Conservation (phyloP, 2,888 invertebrate genomes). For the Cantharis flavilabris region DNA sequence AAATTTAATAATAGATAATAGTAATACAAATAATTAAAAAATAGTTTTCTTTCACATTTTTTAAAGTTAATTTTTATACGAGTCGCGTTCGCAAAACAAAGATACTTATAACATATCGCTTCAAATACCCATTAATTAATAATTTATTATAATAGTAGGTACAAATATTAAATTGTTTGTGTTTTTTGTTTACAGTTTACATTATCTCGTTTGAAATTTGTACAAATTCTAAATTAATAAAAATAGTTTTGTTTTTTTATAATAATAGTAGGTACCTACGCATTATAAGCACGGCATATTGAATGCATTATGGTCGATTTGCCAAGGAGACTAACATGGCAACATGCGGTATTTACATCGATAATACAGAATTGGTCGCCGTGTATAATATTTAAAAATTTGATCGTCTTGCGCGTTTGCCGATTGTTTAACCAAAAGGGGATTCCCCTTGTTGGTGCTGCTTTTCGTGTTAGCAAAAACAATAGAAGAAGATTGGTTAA, state of each 20-base stretch:
- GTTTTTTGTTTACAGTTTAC: neutral
- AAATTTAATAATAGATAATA: constrained; percentile 16
- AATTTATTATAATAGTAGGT: neutral
- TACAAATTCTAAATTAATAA: neutral
- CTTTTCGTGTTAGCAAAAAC: neutral
- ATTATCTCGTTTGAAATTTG: neutral
- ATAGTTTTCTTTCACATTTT: constrained; percentile 24
- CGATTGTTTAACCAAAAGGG: neutral
- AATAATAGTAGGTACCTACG: neutral
- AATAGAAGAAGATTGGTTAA: neutral
- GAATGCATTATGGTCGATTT: neutral
- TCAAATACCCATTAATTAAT: neutral
- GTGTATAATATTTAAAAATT: neutral
- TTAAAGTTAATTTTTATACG: neutral
- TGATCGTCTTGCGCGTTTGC: neutral
- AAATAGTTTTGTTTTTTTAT: neutral
- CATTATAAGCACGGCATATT: neutral
- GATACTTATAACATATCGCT: neutral
- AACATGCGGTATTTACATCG: neutral
- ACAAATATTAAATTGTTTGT: neutral
- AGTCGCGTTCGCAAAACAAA: neutral
- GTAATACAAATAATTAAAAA: constrained; percentile 26
- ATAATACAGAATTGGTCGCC: neutral
- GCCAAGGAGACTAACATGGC: neutral
- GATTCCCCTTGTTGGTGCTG: neutral